Evolutionary conservation across 2,797 vertebrate genomes (phyloP).

Genomic region (Diceros bicornis): DNA sequence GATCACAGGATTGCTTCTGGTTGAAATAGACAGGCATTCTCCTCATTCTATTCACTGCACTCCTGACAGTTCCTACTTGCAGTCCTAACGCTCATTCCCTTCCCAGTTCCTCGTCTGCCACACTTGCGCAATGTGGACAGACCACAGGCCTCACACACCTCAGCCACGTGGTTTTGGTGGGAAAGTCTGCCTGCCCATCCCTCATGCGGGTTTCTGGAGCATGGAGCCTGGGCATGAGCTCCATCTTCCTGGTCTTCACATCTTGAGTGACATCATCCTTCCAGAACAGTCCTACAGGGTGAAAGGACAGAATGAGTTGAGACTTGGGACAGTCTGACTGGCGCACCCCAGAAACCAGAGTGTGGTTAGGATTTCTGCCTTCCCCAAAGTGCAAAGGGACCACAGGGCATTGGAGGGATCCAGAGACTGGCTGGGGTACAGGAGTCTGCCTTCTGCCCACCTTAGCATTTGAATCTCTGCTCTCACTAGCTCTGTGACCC

Average conservation of each 20-base stretch:
- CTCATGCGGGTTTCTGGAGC: background rate
- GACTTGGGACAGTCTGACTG: background rate
- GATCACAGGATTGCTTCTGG: background rate
- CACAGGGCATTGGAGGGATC: background rate
- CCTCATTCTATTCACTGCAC: background rate
- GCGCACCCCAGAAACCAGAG: background rate
- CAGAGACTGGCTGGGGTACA: background rate
- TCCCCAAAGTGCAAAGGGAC: background rate
- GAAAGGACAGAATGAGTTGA: background rate
- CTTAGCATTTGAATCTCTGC: background rate
- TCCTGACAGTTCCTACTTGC: background rate
- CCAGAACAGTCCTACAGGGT: constrained; percentile 93
- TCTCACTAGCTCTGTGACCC: constrained; percentile 51
- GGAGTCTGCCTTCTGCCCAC: background rate
- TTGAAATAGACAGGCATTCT: background rate
- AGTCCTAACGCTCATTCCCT: background rate
- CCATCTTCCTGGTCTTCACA: constrained; percentile 94
- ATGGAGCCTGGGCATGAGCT: constrained; percentile 87
- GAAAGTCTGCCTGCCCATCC: constrained; percentile 77
- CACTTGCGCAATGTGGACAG: background rate
- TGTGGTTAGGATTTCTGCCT: background rate
- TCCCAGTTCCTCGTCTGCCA: background rate
- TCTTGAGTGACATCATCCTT: constrained; percentile 94
- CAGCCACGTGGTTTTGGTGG: background rate
- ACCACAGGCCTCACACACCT: background rate